Evolutionary conservation across 2,888 invertebrate species (phyloP).

Genomic region (Lithosia quadra): DNA sequence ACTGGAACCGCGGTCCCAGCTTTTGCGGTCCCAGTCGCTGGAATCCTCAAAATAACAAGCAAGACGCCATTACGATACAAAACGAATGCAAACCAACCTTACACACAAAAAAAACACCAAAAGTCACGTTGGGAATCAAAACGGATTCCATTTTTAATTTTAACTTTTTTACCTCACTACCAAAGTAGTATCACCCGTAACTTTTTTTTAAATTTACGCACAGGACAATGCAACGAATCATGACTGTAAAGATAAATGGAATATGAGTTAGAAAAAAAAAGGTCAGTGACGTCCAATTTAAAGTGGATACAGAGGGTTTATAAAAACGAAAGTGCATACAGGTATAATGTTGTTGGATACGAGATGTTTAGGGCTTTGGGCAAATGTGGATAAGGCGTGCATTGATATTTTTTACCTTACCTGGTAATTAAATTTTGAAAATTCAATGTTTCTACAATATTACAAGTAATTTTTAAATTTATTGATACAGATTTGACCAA

Average conservation of each 20-base stretch:
- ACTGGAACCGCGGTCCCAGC: too few relatives aligned
- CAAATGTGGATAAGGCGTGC: slow-evolving; percentile 30
- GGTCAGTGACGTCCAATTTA: slow-evolving; percentile 71
- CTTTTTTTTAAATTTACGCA: slow-evolving; percentile 71
- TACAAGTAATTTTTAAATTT: too few relatives aligned
- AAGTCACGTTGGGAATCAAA: slow-evolving; percentile 49
- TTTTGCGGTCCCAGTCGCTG: too few relatives aligned
- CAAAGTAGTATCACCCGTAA: slow-evolving; percentile 47
- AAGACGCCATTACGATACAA: slow-evolving; percentile 24
- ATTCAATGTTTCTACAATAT: background rate
- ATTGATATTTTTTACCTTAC: background rate
- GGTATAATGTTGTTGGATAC: slow-evolving; percentile 54
- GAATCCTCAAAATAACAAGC: background rate
- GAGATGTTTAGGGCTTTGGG: slow-evolving; percentile 31
- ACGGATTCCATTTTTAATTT: slow-evolving; percentile 50
- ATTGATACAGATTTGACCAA: too few relatives aligned
- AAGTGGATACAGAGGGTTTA: slow-evolving; percentile 66
- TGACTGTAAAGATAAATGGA: slow-evolving; percentile 80
- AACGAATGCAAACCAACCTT: slow-evolving; percentile 19
- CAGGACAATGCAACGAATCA: slow-evolving; percentile 78
- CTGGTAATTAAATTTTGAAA: background rate
- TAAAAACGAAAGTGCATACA: slow-evolving; percentile 79
- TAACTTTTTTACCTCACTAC: slow-evolving; percentile 44
- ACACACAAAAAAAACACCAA: slow-evolving; percentile 23
- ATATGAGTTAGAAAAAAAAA: slow-evolving; percentile 68